These are phyloP conservation scores for Esox masquinongy DNA, from an alignment of 2,797 vertebrate species.

Conservation along the genomic window DNA sequence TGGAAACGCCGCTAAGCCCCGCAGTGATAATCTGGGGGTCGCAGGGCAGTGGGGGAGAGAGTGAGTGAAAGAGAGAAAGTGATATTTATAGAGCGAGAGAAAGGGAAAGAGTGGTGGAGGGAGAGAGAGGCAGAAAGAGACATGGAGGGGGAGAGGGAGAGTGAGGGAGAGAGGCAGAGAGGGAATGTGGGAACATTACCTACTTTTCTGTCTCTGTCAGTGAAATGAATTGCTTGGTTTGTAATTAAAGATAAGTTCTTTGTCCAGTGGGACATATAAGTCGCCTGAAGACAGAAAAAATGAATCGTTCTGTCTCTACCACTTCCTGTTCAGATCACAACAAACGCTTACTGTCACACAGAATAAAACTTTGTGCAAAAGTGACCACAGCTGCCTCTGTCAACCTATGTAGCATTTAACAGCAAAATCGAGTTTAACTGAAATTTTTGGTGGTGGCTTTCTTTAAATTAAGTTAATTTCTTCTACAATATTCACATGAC, in stretches of 20 bases:
- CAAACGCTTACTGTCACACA: constrained; percentile 31
- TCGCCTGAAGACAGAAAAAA: constrained; percentile 41
- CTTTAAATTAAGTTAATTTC: neutral
- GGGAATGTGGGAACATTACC: constrained; percentile 22
- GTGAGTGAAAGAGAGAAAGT: neutral
- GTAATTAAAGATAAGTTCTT: constrained; percentile 52
- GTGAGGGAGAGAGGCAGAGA: constrained; percentile 15
- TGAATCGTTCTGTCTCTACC: constrained; percentile 31
- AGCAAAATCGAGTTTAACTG: neutral
- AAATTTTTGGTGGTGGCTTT: neutral
- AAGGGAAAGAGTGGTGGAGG: neutral
- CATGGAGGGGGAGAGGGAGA: constrained; percentile 2
- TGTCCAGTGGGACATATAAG: constrained; percentile 53
- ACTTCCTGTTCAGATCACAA: constrained; percentile 38
- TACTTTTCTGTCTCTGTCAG: constrained; percentile 60
- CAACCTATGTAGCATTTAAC: neutral
- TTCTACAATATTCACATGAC: neutral
- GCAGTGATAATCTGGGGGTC: constrained; percentile 23
- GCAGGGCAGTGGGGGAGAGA: neutral
- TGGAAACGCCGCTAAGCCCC: constrained; percentile 56
- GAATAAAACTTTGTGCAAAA: constrained; percentile 20
- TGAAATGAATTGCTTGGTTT: constrained; percentile 55
- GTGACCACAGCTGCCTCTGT: constrained; percentile 14
- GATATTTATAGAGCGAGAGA: neutral
- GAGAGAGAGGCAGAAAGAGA: neutral